Base-by-base conservation (phyloP, 2,888 invertebrate genomes). In the Apamea crenata region DNA sequence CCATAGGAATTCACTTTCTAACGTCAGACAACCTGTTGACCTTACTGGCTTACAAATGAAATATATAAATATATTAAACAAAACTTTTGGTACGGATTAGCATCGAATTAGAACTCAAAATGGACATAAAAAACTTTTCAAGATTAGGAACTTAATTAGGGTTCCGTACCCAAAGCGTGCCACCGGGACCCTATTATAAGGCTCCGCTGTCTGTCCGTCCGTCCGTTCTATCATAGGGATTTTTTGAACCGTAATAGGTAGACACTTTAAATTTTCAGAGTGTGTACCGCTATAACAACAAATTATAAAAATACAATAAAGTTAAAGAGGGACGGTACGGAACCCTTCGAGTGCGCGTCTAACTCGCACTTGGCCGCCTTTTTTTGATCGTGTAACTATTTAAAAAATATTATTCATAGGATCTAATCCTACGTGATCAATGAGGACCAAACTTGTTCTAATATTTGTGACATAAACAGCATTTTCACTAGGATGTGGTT, bases 81-180 rank as follows among this genome's bases (percentile, higher is more conserved):
- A 79, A 69, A 69, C 53, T 63, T 71, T 71, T 14, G 25, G 8
- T 72, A 53, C 12, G 36, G 2, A 87, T 83, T 83, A 71, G 44
- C 80, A 85, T 87, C n/a, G 6, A 56, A 79, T 87, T 86, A 75
- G 18, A 56, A 40, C 21, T 25, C 12, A 47, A 63, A 56, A 44
- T 25, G 21, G n/a, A 47, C 25, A 40, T 40, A n/a, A 65, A 21
- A 63, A 18, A 6, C 3, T 6, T 53, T 65, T 50, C 44, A 63
- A 74, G 29, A 36, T 74, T 47, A 65, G 14, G 16, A 71, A n/a
- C 7, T 36, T 56, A 5, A 21, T n/a, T 63, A 25, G 29, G 18
- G 8, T 63, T 32, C 61, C 8, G 29, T 63, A 10, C 1, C 8
- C 8, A 63, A 18, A 21, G 18, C 21, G 3, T 32, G 8, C 32